Evolutionary conservation across 2,888 invertebrate species (phyloP).

Genomic region (Zelleria hepariella): DNA sequence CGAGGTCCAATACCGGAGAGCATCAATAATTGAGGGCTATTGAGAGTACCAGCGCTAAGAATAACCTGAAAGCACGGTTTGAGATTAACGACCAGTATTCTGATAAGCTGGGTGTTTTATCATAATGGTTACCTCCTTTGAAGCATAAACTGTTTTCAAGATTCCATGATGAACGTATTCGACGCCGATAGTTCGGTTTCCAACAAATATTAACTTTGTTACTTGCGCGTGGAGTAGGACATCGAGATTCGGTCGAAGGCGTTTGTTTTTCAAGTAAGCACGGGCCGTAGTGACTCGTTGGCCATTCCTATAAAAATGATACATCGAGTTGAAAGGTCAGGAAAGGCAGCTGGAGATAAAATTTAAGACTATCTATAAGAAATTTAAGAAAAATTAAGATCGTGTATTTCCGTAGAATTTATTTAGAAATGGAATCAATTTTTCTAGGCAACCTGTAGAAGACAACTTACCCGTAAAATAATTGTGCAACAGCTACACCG

Average conservation of each 20-base stretch:
- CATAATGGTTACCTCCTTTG: slow-evolving; percentile 50
- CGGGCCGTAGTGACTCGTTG: slow-evolving; percentile 72
- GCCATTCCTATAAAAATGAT: slow-evolving; percentile 52
- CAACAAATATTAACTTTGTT: slow-evolving; percentile 63
- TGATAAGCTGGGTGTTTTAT: background rate
- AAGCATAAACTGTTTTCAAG: slow-evolving; percentile 43
- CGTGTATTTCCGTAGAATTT: background rate
- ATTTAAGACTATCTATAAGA: background rate
- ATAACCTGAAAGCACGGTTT: slow-evolving; percentile 47
- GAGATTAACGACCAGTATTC: background rate
- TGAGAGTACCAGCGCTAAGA: slow-evolving; percentile 75
- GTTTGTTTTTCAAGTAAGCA: slow-evolving; percentile 56
- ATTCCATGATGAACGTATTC: slow-evolving; percentile 59
- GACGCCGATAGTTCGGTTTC: slow-evolving; percentile 60
- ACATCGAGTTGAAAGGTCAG: background rate
- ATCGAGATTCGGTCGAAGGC: slow-evolving; percentile 67
- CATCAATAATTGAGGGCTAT: slow-evolving; percentile 75
- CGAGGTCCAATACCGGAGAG: slow-evolving; percentile 77
- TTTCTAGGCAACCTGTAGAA: background rate
- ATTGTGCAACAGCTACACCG: slow-evolving; percentile 75
- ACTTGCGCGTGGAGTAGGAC: slow-evolving; percentile 72
- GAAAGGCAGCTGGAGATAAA: background rate
- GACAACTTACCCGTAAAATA: slow-evolving; percentile 61
- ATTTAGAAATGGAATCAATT: background rate
- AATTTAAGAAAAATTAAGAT: background rate